A percentile compares a stretch with the other conserved stretches of the same genome.
Evolutionary conservation across 2,888 invertebrate species (phyloP).

Genomic region (Ctena decussata): DNA sequence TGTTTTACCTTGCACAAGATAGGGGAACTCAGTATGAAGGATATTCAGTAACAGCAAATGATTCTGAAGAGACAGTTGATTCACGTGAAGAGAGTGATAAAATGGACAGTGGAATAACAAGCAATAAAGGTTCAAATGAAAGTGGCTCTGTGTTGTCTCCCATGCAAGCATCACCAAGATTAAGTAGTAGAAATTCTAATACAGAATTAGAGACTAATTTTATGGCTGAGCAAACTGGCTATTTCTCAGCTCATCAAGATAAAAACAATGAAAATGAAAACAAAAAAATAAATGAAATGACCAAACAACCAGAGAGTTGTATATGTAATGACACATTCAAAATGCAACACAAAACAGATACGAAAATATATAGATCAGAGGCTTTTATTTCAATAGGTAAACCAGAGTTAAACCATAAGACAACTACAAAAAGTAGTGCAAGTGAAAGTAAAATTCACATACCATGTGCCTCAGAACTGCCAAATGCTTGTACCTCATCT

Average conservation of each 20-base stretch:
- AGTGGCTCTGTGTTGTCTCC: not conserved
- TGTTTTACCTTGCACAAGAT: slow-evolving; percentile 68
- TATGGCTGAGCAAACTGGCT: not conserved
- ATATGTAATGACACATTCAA: too few species aligned
- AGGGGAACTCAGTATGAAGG: slow-evolving; percentile 64
- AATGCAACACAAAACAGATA: not conserved
- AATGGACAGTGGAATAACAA: not conserved
- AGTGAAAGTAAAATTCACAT: too few species aligned
- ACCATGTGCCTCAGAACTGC: too few species aligned
- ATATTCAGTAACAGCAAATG: not conserved
- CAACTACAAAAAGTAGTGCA: too few species aligned
- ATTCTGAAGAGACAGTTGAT: not conserved
- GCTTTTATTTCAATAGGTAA: slow-evolving; percentile 2
- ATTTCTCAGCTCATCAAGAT: too few species aligned
- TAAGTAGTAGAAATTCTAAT: not conserved
- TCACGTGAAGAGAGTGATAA: not conserved
- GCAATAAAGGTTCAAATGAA: not conserved
- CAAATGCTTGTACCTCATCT: too few species aligned
- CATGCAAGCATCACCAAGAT: not conserved
- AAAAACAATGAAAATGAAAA: too few species aligned
- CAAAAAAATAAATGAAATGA: too few species aligned
- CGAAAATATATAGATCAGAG: slow-evolving; percentile 2
- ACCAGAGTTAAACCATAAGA: too few species aligned
- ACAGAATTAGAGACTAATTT: not conserved
- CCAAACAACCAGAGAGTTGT: too few species aligned